A percentile compares a stretch with the other conserved stretches of the same genome.
phyloP scores from a whole-genome alignment of 2,797 vertebrate species.

The Falco naumanni region DNA sequence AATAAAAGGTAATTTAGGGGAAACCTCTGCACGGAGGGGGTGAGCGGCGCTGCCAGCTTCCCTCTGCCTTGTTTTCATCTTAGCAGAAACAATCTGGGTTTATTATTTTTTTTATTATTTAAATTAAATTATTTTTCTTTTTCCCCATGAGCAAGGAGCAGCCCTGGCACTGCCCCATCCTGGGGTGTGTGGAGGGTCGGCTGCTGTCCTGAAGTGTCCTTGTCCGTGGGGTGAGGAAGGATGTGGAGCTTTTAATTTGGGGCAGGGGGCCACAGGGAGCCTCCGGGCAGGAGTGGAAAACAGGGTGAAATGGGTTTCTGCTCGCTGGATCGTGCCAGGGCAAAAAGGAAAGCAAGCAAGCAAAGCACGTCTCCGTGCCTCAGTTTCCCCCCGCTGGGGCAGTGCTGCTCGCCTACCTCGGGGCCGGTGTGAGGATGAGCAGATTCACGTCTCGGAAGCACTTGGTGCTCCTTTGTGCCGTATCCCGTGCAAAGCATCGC shows the following conservation, averaged over 20 bases:
- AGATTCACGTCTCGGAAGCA: neutral
- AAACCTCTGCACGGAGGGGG: neutral
- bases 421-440: neutral
- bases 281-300: neutral
- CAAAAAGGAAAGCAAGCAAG: neutral
- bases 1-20: neutral
- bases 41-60: fast-evolving
- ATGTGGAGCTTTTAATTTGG: fast-evolving
- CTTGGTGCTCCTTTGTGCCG: neutral
- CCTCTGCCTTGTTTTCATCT: neutral
- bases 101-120: too few species aligned
- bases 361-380: neutral
- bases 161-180: neutral
- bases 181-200: fast-evolving
- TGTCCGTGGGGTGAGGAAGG: neutral
- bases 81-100: neutral
- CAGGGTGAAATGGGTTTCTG: neutral
- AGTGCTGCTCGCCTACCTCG: conserved; percentile 49
- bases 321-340: neutral
- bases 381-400: neutral
- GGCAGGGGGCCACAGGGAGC: neutral
- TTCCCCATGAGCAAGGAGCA: neutral
- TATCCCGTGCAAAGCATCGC: neutral
- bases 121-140: neutral
- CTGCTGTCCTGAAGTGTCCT: neutral